Evolutionary conservation across 1,140 invertebrate species (phyloP), one percentile per base, ranked within the genome.

Genomic region (Scylla paramamosain): DNA sequence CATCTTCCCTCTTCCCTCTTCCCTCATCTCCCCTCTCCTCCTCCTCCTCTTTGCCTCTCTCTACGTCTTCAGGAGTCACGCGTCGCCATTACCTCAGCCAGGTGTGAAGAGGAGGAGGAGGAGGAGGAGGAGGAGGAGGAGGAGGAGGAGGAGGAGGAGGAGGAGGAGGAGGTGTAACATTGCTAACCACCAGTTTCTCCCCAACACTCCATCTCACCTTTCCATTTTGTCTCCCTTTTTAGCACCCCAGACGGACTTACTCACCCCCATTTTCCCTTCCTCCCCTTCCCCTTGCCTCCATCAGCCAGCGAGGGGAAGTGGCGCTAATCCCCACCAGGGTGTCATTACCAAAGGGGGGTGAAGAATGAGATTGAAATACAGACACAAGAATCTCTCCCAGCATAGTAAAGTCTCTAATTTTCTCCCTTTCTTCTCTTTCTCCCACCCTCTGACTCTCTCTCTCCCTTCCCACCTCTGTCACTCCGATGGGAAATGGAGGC

Each of bases 401-500:
- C 52, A 8, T 59, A 59, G 1, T 8, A 14, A 59, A 59, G 2
- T 59, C 3, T 4, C 52, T 59, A 59, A 14, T 59, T 59, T 59
- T 59, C 16, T 59, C 10, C 52, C 52, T 59, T 59, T 20, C 52
- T 3, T 14, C 52, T 59, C 52, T 59, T 8, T 20, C 52, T 59
- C 52, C 10, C 52, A 59, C 52, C 10, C 39, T 59, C 52, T 59
- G 3, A 39, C 39, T 39, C 39, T 6, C 39, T 6, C 39, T 84
- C 83, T 84, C 83, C 31, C 39, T 10, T 84, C 83, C 31, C 83
- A 7, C 52, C 52, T 77, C 67, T n/a, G 67, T n/a, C 67, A n/a
- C 67, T n/a, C 67, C 67, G 67, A 77, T 77, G 67, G 67, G 67
- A 77, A 77, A 83, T 92, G 82, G 82, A 10, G 84, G 31, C 4